Conservation (phyloP, 2,888 invertebrate genomes). For the Neoascia interrupta region DNA sequence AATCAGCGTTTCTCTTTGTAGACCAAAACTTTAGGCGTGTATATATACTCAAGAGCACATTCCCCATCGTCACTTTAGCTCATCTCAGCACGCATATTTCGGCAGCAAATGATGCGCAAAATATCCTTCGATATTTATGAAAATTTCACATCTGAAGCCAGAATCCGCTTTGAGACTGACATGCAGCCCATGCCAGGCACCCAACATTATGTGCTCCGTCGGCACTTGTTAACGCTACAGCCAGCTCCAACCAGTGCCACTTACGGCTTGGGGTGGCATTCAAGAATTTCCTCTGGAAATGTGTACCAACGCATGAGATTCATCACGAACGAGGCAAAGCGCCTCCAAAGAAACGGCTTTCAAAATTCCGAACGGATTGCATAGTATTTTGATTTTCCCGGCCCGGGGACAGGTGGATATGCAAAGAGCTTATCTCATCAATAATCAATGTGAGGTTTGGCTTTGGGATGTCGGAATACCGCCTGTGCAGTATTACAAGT, state of each 20-base stretch:
- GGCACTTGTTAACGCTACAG: neutral
- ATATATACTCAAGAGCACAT: conserved; percentile 25
- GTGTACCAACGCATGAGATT: conserved; percentile 16
- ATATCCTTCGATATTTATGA: conserved; percentile 31
- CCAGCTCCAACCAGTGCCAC: neutral
- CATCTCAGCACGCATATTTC: conserved; percentile 25
- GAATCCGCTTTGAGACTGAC: neutral
- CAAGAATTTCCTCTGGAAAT: conserved; percentile 24
- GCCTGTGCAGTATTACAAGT: too few species aligned
- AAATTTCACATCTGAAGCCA: conserved; percentile 19
- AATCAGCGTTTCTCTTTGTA: conserved; percentile 25
- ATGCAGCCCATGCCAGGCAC: too few species aligned
- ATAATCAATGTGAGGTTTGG: conserved; percentile 25
- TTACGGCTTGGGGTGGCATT: neutral
- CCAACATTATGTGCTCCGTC: conserved; percentile 6
- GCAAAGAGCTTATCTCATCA: conserved; percentile 13
- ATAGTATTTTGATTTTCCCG: conserved; percentile 32
- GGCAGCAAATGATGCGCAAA: conserved; percentile 26
- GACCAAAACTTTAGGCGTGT: conserved; percentile 32
- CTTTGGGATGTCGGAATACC: too few species aligned
- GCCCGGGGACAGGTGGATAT: neutral
- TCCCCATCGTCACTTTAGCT: conserved; percentile 26
- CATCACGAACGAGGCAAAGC: too few species aligned
- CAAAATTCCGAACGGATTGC: conserved; percentile 21
- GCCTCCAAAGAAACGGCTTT: neutral